A percentile compares a stretch with the other conserved stretches of the same genome.
phyloP scores from a whole-genome alignment of 2,113 vertebrate species.

The Larimichthys crocea region DNA sequence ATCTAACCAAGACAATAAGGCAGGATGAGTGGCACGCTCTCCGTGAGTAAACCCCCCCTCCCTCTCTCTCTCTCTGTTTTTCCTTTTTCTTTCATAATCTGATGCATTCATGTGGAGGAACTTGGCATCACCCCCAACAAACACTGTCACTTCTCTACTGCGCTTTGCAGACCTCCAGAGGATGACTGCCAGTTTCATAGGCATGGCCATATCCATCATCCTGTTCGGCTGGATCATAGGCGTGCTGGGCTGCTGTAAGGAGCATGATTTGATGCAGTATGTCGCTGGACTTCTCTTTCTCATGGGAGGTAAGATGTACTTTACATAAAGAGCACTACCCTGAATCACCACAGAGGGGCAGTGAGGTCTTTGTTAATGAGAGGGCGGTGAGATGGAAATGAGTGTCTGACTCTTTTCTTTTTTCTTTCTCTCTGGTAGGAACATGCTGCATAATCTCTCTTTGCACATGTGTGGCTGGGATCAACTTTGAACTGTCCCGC shows the following conservation, averaged over 20 bases:
- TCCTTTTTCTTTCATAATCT: not conserved
- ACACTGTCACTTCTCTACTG: constrained; percentile 15
- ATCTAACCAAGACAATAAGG: constrained; percentile 92
- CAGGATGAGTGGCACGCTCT: constrained; percentile 95
- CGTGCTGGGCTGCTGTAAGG: constrained; percentile 91
- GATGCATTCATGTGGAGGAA: constrained; percentile 18
- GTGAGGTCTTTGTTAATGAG: constrained; percentile 40
- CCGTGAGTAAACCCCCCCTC: constrained; percentile 84
- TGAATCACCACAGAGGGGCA: constrained; percentile 68
- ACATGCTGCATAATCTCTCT: constrained; percentile 99
- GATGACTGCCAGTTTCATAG: constrained; percentile 95
- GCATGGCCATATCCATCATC: constrained; percentile 95
- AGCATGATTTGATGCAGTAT: constrained; percentile 96
- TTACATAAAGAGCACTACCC: constrained; percentile 52
- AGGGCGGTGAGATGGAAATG: constrained; percentile 19
- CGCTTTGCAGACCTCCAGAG: constrained; percentile 88
- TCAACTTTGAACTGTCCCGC: constrained; percentile 99
- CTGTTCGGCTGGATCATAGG: constrained; percentile 94
- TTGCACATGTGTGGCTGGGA: constrained; percentile 98
- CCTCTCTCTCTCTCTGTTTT: too few species aligned
- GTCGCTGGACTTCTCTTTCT: constrained; percentile 95
- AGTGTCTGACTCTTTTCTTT: constrained; percentile 16
- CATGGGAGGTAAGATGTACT: constrained; percentile 91
- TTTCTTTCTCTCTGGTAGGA: constrained; percentile 80
- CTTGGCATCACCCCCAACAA: not conserved